A percentile compares a stretch with the other conserved stretches of the same genome.
These are phyloP conservation scores for Stenurella melanura DNA, from an alignment of 2,888 invertebrate genomes.

Conservation along the genomic window DNA sequence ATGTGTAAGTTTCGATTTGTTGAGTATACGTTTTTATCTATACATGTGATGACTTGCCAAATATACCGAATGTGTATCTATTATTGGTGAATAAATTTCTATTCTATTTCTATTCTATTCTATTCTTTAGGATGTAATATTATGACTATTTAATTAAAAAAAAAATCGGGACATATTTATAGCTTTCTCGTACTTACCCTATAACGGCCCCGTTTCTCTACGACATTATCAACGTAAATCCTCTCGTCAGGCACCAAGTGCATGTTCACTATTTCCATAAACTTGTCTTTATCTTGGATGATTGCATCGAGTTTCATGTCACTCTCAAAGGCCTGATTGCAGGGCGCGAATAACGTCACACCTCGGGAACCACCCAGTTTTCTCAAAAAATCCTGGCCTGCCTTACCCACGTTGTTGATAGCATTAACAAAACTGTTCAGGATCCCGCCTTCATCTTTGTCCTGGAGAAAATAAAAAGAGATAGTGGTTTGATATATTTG, in stretches of 20 bases:
- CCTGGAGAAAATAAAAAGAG: constrained; percentile 71
- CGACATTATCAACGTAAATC: constrained; percentile 84
- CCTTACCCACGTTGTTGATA: constrained; percentile 81
- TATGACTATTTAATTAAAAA: too few relatives aligned
- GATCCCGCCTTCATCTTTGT: constrained; percentile 82
- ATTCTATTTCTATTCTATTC: too few relatives aligned
- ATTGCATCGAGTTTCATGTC: constrained; percentile 82
- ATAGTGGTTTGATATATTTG: not conserved
- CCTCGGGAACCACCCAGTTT: constrained; percentile 82
- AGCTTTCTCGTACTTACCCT: constrained; percentile 55
- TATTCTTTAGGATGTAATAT: not conserved
- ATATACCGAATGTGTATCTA: too few relatives aligned
- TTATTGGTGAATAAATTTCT: too few relatives aligned
- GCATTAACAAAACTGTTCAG: constrained; percentile 89
- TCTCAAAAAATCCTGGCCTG: constrained; percentile 84
- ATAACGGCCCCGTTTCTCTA: constrained; percentile 76
- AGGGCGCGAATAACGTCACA: constrained; percentile 91
- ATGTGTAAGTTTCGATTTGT: too few relatives aligned
- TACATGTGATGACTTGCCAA: too few relatives aligned
- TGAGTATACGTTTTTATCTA: too few relatives aligned
- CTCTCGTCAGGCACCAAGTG: constrained; percentile 85
- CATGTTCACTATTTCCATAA: constrained; percentile 86
- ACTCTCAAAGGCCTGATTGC: constrained; percentile 89
- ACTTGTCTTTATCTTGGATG: constrained; percentile 80
- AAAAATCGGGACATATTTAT: not conserved